Evolutionary conservation across 1,140 invertebrate genomes (phyloP), one percentile per base, ranked within the genome.

Genomic region (Leptinotarsa undecemlineata): DNA sequence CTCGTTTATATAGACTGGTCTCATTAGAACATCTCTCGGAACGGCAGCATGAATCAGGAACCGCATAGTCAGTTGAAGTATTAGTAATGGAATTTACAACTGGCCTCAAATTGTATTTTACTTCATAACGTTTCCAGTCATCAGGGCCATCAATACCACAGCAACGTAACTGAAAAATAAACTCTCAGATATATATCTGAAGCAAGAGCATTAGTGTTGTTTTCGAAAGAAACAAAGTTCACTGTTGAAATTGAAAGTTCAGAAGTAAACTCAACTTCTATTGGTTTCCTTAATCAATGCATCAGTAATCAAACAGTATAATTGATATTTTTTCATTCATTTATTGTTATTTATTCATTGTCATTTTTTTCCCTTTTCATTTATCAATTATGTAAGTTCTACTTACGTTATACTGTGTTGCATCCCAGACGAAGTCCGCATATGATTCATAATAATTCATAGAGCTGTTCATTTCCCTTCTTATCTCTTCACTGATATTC

Each of bases 131-230:
- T 13, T 68, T 68, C 93, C 94, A 95, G 82, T 95, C 92, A 2
- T 80, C 66, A 13, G 87, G 86, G 20, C 84, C 82, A 66, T 90
- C 78, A 20, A 94, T 88, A 51, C 94, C 94, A 81, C 94, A 95
- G 82, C 94, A 95, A 79, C 88, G 87, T 72, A 95, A 84, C 93
- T 95, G 81, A 71, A 48, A 69, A 75, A 74, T 51, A 68, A 15
- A 21, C 71, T 57, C 51, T 33, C 1, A 33, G 5, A 33, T 8
- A 33, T 33, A 33, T 33, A 33, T 33, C 6, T 33, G 6, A 33
- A 33, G 6, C 26, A 33, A 33, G 26, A 33, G 6, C 6, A 33
- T 2, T 8, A 8, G 26, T 33, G 26, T 33, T 33, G 26, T 33
- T 33, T 33, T 0, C 4, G 26, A 8, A 33, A 33, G 26, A 33